Conservation (phyloP, 2,797 vertebrate genomes). For the Chelon labrosus region DNA sequence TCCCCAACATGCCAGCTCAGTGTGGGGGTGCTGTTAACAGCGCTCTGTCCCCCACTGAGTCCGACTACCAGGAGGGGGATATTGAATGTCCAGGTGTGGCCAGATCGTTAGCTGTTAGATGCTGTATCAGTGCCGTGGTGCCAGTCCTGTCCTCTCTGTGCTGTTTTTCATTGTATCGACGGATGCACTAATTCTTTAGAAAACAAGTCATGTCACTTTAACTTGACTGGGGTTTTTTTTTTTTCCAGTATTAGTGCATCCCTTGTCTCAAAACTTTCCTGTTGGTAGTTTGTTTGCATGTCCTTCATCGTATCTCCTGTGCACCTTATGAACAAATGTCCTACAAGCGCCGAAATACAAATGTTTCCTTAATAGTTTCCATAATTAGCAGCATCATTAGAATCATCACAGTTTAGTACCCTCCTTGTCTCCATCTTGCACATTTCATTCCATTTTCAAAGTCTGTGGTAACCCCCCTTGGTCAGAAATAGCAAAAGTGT, state of each 20-base stretch:
- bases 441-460: neutral
- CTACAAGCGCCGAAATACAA: neutral
- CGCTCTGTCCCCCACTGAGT: slow-evolving; percentile 71
- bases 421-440: neutral
- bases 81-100: slow-evolving; percentile 85
- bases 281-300: neutral
- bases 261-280: slow-evolving; percentile 20
- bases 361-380: neutral
- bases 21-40: slow-evolving; percentile 70
- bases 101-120: slow-evolving; percentile 53
- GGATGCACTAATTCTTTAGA: slow-evolving; percentile 31
- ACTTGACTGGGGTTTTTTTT: slow-evolving; percentile 7
- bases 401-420: neutral
- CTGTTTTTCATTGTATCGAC: slow-evolving; percentile 29
- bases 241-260: slow-evolving; percentile 25
- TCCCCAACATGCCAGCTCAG: slow-evolving; percentile 75
- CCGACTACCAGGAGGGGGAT: slow-evolving; percentile 75
- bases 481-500: slow-evolving; percentile 6
- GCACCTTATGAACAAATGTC: slow-evolving; percentile 5
- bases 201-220: neutral
- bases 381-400: neutral
- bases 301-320: slow-evolving; percentile 2
- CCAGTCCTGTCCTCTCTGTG: slow-evolving; percentile 36
- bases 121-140: slow-evolving; percentile 51
- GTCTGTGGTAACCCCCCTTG: neutral